phyloP scores from a whole-genome alignment of 2,113 vertebrate species.

The Halichoeres trimaculatus region DNA sequence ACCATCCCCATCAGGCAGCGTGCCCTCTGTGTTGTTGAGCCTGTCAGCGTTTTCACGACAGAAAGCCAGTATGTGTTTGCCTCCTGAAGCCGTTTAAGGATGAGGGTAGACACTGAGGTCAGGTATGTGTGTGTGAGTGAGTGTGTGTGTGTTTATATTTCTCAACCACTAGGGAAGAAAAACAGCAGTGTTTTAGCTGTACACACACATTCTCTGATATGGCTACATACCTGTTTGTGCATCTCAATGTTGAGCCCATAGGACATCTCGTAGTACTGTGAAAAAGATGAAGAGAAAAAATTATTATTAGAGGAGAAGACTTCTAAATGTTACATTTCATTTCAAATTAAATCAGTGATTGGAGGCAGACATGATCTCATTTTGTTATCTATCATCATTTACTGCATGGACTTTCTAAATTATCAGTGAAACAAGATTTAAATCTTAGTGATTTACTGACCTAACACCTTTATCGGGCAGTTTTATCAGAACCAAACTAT shows the following conservation, averaged over 20 bases:
- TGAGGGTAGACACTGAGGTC: conserved; percentile 72
- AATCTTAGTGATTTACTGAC: not conserved
- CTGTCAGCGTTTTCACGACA: conserved; percentile 80
- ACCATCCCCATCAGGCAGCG: conserved; percentile 74
- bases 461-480: not conserved
- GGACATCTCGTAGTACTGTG: conserved; percentile 95
- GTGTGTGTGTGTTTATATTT: conserved; percentile 45
- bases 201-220: conserved; percentile 60
- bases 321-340: not conserved
- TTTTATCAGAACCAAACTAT: conserved; percentile 26
- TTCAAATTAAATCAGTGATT: not conserved
- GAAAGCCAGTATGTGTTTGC: conserved; percentile 59
- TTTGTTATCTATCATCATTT: not conserved
- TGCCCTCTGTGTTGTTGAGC: conserved; percentile 74
- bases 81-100: conserved; percentile 60
- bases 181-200: conserved; percentile 52
- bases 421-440: not conserved
- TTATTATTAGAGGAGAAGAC: conserved; percentile 3
- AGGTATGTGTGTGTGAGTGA: conserved; percentile 48
- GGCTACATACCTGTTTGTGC: conserved; percentile 94
- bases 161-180: conserved; percentile 29
- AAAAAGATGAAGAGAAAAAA: conserved; percentile 32
- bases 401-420: not conserved
- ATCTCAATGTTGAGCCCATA: conserved; percentile 96
- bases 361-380: not conserved